Conservation (phyloP, 1,140 invertebrate genomes). For the Drosophila miranda region DNA sequence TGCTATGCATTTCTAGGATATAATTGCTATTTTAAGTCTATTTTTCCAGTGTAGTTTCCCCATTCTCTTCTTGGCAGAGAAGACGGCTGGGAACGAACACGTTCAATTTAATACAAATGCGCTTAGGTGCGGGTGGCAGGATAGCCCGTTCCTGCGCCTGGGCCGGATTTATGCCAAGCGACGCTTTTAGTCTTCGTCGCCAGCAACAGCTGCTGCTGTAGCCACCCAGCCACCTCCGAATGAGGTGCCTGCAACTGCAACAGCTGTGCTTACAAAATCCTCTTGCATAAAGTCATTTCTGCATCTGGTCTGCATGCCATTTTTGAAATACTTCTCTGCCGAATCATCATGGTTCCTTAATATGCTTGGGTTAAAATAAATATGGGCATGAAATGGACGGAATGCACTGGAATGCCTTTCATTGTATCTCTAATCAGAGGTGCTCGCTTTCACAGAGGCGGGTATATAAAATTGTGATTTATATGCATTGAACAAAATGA, state of each 20-base stretch:
- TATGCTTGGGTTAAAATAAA: background rate
- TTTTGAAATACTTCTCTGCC: constrained; percentile 35
- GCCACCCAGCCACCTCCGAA: too few relatives aligned
- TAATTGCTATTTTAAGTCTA: too few relatives aligned
- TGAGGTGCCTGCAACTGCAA: constrained; percentile 19
- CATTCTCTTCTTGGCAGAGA: constrained; percentile 4
- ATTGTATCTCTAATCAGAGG: background rate
- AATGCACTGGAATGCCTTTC: background rate
- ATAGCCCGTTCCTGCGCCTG: constrained; percentile 4
- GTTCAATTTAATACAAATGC: constrained; percentile 78
- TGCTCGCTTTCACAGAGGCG: background rate
- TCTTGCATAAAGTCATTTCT: constrained; percentile 60
- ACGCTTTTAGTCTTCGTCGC: constrained; percentile 68
- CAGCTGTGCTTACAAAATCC: constrained; percentile 67
- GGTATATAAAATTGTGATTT: constrained; percentile 27
- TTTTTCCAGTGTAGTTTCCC: too few relatives aligned
- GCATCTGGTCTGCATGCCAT: constrained; percentile 48
- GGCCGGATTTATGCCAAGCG: constrained; percentile 59
- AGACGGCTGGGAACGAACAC: constrained; percentile 50
- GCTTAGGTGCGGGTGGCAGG: constrained; percentile 31
- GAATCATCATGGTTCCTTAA: too few relatives aligned
- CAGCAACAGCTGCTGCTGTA: constrained; percentile 60
- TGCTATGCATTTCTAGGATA: too few relatives aligned
- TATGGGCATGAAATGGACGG: background rate
- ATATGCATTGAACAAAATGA: constrained; percentile 10